Conservation (phyloP, 2,113 vertebrate species). For the Indicator maculatus region DNA sequence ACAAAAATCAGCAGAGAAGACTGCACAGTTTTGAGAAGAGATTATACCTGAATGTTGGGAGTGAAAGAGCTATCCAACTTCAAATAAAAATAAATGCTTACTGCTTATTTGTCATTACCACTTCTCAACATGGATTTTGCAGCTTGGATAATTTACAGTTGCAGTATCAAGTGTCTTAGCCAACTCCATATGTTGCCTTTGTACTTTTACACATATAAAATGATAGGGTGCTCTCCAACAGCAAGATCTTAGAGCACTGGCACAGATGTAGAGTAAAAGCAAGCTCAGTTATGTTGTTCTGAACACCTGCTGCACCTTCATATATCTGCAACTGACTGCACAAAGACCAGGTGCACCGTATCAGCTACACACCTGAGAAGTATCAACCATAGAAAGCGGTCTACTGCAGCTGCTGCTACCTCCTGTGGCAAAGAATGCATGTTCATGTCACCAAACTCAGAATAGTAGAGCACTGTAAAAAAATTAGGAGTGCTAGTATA, state of each 20-base stretch:
- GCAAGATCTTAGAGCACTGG: background rate
- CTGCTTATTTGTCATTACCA: background rate
- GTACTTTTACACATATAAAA: background rate
- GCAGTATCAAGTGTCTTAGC: background rate
- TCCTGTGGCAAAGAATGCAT: background rate
- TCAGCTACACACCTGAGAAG: background rate
- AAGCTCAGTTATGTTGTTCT: background rate
- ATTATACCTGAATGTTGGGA: background rate
- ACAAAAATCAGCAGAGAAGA: background rate
- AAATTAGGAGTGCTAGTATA: background rate
- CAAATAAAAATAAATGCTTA: background rate
- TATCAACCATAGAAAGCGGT: background rate
- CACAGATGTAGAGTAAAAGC: background rate
- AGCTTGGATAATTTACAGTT: background rate
- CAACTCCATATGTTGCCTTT: background rate
- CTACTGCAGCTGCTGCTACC: background rate
- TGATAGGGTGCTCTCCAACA: background rate
- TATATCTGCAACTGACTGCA: background rate
- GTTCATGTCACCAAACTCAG: background rate
- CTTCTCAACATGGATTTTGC: background rate
- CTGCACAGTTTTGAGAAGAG: background rate
- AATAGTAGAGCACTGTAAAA: background rate
- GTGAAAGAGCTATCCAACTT: background rate
- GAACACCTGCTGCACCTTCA: constrained; percentile 7
- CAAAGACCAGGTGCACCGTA: background rate